phyloP scores from a whole-genome alignment of 2,113 vertebrate species.

The Galbula dea region DNA sequence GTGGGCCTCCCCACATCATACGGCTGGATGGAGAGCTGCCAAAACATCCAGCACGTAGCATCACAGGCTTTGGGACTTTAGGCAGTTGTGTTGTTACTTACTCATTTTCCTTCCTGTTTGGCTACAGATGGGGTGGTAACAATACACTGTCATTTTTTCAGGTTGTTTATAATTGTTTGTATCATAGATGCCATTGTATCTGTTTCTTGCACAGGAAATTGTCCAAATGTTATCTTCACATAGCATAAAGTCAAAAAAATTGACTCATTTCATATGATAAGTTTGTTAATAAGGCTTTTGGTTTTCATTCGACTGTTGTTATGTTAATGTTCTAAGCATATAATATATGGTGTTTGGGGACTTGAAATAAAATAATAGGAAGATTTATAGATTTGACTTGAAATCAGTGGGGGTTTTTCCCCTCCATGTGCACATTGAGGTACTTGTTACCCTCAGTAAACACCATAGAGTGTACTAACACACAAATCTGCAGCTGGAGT shows the following conservation, averaged over 20 bases:
- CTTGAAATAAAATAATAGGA: slow-evolving; percentile 2
- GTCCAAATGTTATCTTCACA: background rate
- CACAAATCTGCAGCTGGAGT: background rate
- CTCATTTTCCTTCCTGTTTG: background rate
- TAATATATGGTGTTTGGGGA: background rate
- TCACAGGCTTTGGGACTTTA: background rate
- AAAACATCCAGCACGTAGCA: background rate
- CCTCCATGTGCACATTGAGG: rapidly evolving
- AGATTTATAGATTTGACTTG: background rate
- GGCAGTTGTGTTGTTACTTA: background rate
- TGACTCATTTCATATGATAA: background rate
- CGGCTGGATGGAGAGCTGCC: background rate
- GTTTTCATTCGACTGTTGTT: background rate
- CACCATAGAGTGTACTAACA: background rate
- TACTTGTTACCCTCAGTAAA: background rate
- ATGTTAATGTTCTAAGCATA: background rate
- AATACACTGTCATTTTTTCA: background rate
- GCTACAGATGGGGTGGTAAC: background rate
- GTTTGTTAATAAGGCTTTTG: background rate
- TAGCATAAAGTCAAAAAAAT: background rate
- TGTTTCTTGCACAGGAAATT: background rate
- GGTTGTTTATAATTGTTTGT: background rate
- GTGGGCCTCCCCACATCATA: background rate
- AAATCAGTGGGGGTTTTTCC: background rate
- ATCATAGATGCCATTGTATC: background rate